phyloP scores from a whole-genome alignment of 2,888 invertebrate species.

The Sarcophaga caerulescens region DNA sequence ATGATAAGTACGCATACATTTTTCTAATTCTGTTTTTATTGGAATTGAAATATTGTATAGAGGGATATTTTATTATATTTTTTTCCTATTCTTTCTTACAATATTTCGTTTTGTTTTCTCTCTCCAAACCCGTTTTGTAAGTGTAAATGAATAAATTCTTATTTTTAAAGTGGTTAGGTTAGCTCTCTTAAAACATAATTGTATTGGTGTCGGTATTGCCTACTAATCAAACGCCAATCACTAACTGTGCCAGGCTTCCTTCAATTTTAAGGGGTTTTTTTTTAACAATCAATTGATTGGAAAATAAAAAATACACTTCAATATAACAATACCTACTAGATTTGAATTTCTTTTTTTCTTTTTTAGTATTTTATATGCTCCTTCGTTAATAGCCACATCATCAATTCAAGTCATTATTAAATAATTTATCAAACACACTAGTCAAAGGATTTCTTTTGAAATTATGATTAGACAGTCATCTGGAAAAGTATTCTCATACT shows the following conservation, averaged over 20 bases:
- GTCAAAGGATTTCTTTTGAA: conserved; percentile 33
- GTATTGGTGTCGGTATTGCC: conserved; percentile 21
- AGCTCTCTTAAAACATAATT: background rate
- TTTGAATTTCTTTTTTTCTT: background rate
- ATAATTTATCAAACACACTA: conserved; percentile 59
- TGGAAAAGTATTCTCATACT: conserved; percentile 8
- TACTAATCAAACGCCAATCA: conserved; percentile 39
- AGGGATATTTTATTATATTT: conserved; percentile 8
- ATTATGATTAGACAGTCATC: conserved; percentile 36
- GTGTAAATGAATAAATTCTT: conserved; percentile 20
- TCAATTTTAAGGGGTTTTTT: background rate
- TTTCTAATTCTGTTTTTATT: conserved; percentile 2
- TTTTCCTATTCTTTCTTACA: conserved; percentile 12
- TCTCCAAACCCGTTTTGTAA: conserved; percentile 47
- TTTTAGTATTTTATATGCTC: background rate
- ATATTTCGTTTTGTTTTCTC: conserved; percentile 15
- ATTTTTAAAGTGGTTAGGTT: too few relatives aligned
- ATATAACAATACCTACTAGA: conserved; percentile 35
- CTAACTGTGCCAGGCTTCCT: background rate
- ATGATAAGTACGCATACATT: background rate
- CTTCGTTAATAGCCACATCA: conserved; percentile 4
- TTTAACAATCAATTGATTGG: conserved; percentile 17
- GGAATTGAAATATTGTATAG: conserved; percentile 43
- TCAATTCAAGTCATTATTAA: conserved; percentile 60
- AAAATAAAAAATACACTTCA: background rate